These are phyloP conservation scores for Microctonus brassicae DNA, from an alignment of 2,888 invertebrate genomes.

Conservation along the genomic window DNA sequence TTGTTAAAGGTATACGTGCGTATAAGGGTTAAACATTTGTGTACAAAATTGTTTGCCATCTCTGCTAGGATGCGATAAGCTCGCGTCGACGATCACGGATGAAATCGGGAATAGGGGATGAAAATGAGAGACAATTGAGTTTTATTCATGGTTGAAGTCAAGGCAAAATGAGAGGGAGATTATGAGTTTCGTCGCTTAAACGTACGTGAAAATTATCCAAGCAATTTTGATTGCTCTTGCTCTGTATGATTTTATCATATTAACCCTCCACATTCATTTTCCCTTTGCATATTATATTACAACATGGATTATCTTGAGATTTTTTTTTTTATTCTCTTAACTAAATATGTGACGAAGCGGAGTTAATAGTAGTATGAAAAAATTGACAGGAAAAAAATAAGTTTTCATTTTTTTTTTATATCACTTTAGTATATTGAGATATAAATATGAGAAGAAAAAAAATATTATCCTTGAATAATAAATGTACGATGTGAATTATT, in stretches of 20 bases:
- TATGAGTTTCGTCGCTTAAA: constrained; percentile 1
- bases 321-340: neutral
- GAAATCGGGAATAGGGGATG: neutral
- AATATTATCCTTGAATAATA: neutral
- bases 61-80: constrained; percentile 46
- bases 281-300: too few relatives aligned
- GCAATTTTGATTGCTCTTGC: neutral
- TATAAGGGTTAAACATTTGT: constrained; percentile 16
- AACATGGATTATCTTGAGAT: too few relatives aligned
- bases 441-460: neutral
- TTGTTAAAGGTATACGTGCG: neutral
- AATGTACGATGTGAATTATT: neutral
- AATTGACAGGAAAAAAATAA: neutral
- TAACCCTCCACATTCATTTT: neutral
- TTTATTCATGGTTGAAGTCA: neutral
- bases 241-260: neutral
- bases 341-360: neutral
- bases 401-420: neutral
- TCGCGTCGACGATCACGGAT: neutral
- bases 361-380: neutral
- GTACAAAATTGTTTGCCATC: constrained; percentile 45
- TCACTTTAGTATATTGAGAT: neutral
- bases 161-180: neutral
- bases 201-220: neutral
- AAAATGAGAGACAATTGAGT: neutral